A percentile compares a stretch with the other conserved stretches of the same genome.
Evolutionary conservation across 2,888 invertebrate species (phyloP).

Genomic region (Andrena trimmerana): DNA sequence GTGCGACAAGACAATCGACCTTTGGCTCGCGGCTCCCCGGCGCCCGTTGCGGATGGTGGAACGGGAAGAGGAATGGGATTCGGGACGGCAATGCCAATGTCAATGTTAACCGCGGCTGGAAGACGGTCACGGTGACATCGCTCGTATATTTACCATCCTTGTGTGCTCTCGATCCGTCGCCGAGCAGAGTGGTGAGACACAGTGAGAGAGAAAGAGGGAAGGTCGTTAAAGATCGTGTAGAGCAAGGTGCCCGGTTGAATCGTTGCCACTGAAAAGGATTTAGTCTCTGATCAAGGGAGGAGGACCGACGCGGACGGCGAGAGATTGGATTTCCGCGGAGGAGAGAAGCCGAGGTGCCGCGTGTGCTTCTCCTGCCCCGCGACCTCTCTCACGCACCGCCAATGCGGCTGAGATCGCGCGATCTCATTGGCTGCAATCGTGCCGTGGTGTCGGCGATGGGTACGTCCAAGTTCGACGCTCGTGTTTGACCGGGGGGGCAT

Average conservation of each 20-base stretch:
- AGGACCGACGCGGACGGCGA: conserved; percentile 13
- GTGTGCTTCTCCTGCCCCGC: conserved; percentile 66
- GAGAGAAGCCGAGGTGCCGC: conserved; percentile 62
- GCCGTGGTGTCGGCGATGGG: conserved; percentile 76
- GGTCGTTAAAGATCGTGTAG: neutral
- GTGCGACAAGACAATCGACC: neutral
- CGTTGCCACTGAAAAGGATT: neutral
- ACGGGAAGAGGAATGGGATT: conserved; percentile 33
- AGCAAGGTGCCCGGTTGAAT: neutral
- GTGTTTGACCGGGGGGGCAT: conserved; percentile 64
- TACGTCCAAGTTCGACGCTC: conserved; percentile 75
- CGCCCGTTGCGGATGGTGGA: conserved; percentile 1
- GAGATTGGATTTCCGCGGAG: conserved; percentile 23
- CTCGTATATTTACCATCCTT: conserved; percentile 16
- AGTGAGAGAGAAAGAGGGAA: neutral
- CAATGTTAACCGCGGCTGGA: conserved; percentile 61
- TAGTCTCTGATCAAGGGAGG: conserved; percentile 9
- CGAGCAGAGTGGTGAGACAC: neutral
- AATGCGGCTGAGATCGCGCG: conserved; percentile 77
- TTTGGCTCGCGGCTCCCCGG: conserved; percentile 6
- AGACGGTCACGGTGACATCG: conserved; percentile 56
- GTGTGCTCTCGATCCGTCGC: neutral
- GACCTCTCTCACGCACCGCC: conserved; percentile 76
- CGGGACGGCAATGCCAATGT: conserved; percentile 37
- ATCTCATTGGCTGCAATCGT: conserved; percentile 75